Evolutionary conservation across 2,797 vertebrate genomes (phyloP), one percentile per base, ranked within the genome.

Genomic region (Muscicapa striata): DNA sequence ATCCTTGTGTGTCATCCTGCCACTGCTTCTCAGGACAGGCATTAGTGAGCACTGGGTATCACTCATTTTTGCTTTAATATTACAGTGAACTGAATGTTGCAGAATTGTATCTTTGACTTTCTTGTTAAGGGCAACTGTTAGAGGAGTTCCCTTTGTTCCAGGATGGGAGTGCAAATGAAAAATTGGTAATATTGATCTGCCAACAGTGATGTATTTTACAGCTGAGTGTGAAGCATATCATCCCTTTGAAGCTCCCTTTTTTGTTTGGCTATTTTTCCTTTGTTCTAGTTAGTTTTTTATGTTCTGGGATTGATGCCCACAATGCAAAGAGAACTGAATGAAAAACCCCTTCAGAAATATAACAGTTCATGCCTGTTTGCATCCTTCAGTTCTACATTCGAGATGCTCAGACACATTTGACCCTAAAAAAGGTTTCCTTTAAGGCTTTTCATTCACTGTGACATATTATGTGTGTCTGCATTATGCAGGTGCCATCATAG

Each of bases 101-200:
- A 45, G 54, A 45, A 30, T 45, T 0, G 0, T 30, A 24, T 20
- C 26, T 88, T 78, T 49, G 40, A 52, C 34, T 75, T 73, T 70
- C 38, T 59, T 59, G 15, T 49, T 52, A 34, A 63, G 34, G 23
- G 18, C 40, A 59, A 14, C 63, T 52, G 18, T 74, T 73, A 61
- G 32, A 55, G 75, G 57, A 67, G 45, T 79, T 93, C 69, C 27
- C 27, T 86, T 88, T 93, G 73, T 73, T 73, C 62, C 4, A 2
- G 51, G 57, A 49, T 58, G 29, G 48, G 22, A 78, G 30, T 52
- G 32, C 51, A 91, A 36, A 57, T 41, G 70, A 76, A 86, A 86
- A 89, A 82, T 79, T 78, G 73, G 67, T 63, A 32, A 43, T 88
- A 91, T 61, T 91, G 94, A 88, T 95, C 79, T 86, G 63, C 63